These are phyloP conservation scores for Asbolus verrucosus DNA, from an alignment of 1,140 invertebrate genomes.

Conservation along the genomic window DNA sequence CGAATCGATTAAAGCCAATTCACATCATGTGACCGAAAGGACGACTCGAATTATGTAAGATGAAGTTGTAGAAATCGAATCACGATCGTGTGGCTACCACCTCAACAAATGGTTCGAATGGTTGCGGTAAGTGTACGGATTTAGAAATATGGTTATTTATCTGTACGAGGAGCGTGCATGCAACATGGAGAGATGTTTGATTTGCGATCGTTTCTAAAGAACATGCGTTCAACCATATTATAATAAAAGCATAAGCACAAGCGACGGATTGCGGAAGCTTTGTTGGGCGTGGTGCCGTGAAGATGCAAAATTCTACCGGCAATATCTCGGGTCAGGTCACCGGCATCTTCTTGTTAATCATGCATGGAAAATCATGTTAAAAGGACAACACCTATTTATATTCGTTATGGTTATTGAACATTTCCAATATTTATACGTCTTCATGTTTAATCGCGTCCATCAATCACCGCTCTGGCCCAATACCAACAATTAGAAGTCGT, in stretches of 20 bases:
- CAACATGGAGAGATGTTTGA: slow-evolving; percentile 46
- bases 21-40: slow-evolving; percentile 22
- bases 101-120: slow-evolving; percentile 2
- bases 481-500: background rate
- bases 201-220: slow-evolving; percentile 39
- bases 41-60: slow-evolving; percentile 7
- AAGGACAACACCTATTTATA: slow-evolving; percentile 47
- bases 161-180: slow-evolving; percentile 38
- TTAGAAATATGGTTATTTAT: slow-evolving; percentile 44
- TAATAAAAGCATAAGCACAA: slow-evolving; percentile 43
- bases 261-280: slow-evolving; percentile 48
- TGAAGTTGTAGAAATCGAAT: slow-evolving; percentile 29
- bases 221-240: slow-evolving; percentile 45
- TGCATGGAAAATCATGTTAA: slow-evolving; percentile 46
- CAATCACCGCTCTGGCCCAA: slow-evolving; percentile 1
- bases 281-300: slow-evolving; percentile 49
- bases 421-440: slow-evolving; percentile 3
- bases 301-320: slow-evolving; percentile 50
- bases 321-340: slow-evolving; percentile 49
- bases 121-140: background rate
- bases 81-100: slow-evolving; percentile 31
- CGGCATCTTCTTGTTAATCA: slow-evolving; percentile 48
- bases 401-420: slow-evolving; percentile 14
- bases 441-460: background rate
- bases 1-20: too few species aligned